These are phyloP conservation scores for Pyrrhia umbra DNA, from an alignment of 2,888 invertebrate species.

Conservation along the genomic window DNA sequence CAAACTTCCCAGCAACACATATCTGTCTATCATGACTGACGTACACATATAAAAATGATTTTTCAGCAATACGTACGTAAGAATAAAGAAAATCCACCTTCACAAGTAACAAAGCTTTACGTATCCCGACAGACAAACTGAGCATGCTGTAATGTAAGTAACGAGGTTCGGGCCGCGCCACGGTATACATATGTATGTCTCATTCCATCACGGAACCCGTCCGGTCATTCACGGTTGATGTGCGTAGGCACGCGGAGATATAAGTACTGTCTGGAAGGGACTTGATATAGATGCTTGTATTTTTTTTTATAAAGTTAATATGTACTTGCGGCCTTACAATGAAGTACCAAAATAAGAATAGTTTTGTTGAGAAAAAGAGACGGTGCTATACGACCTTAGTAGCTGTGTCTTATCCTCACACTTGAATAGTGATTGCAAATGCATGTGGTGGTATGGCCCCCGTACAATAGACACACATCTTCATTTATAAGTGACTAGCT, in stretches of 20 bases:
- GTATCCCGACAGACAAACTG: conserved; percentile 20
- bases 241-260: conserved; percentile 24
- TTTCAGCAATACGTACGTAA: not conserved
- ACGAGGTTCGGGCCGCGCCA: conserved; percentile 15
- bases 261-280: not conserved
- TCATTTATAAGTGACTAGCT: no score
- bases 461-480: no score
- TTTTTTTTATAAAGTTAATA: no score
- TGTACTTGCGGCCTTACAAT: no score
- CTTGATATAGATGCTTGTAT: not conserved
- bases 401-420: no score
- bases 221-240: conserved; percentile 53
- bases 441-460: no score
- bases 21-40: not conserved
- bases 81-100: conserved; percentile 5
- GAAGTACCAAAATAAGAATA: no score
- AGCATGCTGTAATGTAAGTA: conserved; percentile 37
- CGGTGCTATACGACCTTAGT: no score
- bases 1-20: not conserved
- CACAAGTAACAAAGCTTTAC: not conserved
- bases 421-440: no score
- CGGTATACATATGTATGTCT: conserved; percentile 53
- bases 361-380: no score
- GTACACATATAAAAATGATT: not conserved
- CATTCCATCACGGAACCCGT: conserved; percentile 57